Conservation (phyloP, 2,888 invertebrate species). For the Rhynchonema sp. region DNA sequence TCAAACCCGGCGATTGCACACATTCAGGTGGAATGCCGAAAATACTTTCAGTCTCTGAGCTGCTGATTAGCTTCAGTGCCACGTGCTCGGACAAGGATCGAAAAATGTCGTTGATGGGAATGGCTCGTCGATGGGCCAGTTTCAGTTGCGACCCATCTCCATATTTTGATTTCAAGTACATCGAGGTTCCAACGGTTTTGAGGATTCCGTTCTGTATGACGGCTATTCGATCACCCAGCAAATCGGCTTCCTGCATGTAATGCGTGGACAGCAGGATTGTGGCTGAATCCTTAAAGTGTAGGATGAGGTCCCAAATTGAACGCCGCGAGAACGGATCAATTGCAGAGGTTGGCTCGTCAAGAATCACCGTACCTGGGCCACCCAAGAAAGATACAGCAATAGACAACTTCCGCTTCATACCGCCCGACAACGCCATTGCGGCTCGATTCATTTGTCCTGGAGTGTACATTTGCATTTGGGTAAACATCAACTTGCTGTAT, state of each 20-base stretch:
- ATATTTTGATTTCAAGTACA: constrained; percentile 46
- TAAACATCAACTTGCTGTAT: neutral
- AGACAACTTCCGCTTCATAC: constrained; percentile 57
- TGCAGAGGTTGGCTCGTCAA: constrained; percentile 67
- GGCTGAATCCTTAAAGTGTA: constrained; percentile 39
- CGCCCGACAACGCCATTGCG: constrained; percentile 58
- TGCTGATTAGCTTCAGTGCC: neutral
- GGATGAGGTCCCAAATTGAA: constrained; percentile 59
- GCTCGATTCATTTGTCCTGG: constrained; percentile 32
- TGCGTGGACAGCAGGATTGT: constrained; percentile 57
- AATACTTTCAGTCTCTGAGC: neutral
- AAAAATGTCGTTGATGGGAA: neutral
- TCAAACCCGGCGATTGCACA: neutral
- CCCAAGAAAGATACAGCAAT: constrained; percentile 68
- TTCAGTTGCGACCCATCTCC: neutral
- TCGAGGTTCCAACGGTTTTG: constrained; percentile 59
- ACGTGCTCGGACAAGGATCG: neutral
- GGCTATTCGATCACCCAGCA: constrained; percentile 63
- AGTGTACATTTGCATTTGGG: constrained; percentile 2
- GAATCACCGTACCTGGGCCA: constrained; percentile 56
- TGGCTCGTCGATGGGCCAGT: neutral
- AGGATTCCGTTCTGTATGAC: constrained; percentile 61
- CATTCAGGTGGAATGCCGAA: neutral
- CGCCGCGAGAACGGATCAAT: constrained; percentile 64
- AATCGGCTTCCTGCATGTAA: constrained; percentile 75